Percentiles rank a stretch among this genome's conserved stretches.
Evolutionary conservation across 2,113 vertebrate genomes (phyloP).

Genomic region (Scytalopus superciliaris): DNA sequence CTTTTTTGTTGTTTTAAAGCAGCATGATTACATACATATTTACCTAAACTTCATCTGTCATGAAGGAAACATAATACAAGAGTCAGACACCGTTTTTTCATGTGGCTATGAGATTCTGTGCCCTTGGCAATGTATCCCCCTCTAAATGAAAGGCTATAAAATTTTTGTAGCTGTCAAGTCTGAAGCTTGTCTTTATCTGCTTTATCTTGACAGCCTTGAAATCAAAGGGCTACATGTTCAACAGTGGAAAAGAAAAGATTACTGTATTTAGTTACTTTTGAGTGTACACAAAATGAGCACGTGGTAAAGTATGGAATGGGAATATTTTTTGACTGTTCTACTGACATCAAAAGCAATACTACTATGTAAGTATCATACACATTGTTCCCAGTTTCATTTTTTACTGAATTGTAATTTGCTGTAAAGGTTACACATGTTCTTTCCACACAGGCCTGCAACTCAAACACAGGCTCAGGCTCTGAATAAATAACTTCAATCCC

Average conservation of each 20-base stretch:
- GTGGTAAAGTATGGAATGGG: not conserved
- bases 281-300: not conserved
- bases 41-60: conserved; percentile 41
- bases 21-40: conserved; percentile 40
- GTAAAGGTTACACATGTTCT: not conserved
- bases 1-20: not conserved
- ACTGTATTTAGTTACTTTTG: not conserved
- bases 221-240: conserved; percentile 48
- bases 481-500: not conserved
- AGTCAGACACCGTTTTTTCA: conserved; percentile 40
- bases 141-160: conserved; percentile 34
- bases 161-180: conserved; percentile 52
- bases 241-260: not conserved
- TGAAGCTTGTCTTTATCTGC: conserved; percentile 44
- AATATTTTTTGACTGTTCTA: not conserved
- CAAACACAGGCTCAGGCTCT: not conserved
- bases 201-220: conserved; percentile 39
- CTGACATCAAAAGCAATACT: not conserved
- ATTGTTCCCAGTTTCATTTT: not conserved
- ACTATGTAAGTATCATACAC: not conserved
- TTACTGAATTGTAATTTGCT: not conserved
- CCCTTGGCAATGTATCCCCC: not conserved
- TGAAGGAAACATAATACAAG: conserved; percentile 12
- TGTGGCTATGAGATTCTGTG: not conserved
- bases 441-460: not conserved